Conservation (phyloP, 2,888 invertebrate genomes). For the Drosophila helvetica region DNA sequence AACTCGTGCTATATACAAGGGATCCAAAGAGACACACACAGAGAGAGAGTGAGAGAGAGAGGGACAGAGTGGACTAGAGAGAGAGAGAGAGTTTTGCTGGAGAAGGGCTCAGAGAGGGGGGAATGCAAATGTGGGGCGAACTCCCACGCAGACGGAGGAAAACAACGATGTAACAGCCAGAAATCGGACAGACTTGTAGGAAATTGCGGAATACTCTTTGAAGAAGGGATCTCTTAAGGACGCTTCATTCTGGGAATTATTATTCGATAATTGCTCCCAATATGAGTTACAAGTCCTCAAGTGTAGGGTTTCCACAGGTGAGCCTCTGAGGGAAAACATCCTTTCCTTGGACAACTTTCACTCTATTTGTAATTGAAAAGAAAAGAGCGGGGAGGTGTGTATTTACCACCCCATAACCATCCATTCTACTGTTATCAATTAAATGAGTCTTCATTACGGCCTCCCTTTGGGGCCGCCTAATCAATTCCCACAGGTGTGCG, state of each 20-base stretch:
- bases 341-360: neutral
- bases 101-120: conserved; percentile 33
- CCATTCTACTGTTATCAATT: conserved; percentile 30
- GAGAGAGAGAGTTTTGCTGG: neutral
- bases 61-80: too few species aligned
- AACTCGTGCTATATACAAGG: conserved; percentile 31
- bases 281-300: too few species aligned
- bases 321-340: too few species aligned
- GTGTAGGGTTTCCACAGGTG: neutral
- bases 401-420: neutral
- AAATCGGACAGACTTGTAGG: conserved; percentile 5
- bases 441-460: conserved; percentile 28
- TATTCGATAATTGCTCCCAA: too few species aligned
- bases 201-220: too few species aligned
- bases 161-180: conserved; percentile 33
- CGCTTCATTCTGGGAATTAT: neutral
- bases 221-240: neutral
- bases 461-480: conserved; percentile 24
- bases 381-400: neutral
- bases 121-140: conserved; percentile 65
- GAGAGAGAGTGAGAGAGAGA: neutral
- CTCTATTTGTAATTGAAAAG: neutral
- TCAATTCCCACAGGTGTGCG: conserved; percentile 25
- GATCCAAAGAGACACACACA: conserved; percentile 9
- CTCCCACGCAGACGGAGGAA: conserved; percentile 36